Conservation (phyloP, 2,888 invertebrate species). For the Podotricha telesiphe region DNA sequence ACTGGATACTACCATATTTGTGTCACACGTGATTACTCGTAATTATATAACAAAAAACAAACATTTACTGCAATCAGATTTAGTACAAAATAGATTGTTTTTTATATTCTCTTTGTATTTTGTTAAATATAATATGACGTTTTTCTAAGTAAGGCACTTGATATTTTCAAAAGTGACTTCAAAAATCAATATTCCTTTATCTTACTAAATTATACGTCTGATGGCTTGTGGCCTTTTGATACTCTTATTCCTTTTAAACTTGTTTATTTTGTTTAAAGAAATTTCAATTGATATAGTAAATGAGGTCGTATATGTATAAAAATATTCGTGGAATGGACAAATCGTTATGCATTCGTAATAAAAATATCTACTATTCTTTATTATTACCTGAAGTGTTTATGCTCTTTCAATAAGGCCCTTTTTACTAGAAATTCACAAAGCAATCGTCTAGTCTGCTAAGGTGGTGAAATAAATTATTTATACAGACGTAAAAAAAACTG, state of each 20-base stretch:
- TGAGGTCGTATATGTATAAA: neutral
- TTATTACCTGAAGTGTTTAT: too few species aligned
- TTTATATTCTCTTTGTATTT: neutral
- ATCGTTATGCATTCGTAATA: too few species aligned
- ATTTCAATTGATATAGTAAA: neutral
- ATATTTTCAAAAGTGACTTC: too few species aligned
- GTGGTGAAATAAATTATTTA: conserved; percentile 7
- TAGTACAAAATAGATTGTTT: conserved; percentile 19
- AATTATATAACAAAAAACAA: neutral
- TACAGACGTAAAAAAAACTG: conserved; percentile 1
- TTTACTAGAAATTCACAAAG: conserved; percentile 1
- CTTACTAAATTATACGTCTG: neutral
- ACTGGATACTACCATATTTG: neutral
- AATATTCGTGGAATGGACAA: neutral
- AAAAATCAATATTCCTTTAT: neutral
- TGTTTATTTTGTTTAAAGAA: neutral
- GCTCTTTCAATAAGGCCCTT: neutral
- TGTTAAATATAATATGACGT: neutral
- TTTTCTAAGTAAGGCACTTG: neutral
- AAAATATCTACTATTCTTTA: too few species aligned
- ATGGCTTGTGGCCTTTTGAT: neutral
- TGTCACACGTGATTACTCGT: neutral
- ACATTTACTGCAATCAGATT: conserved; percentile 11
- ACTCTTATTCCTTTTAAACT: neutral
- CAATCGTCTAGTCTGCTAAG: neutral